Evolutionary conservation across 2,797 vertebrate genomes (phyloP).

Genomic region (Catharus ustulatus): DNA sequence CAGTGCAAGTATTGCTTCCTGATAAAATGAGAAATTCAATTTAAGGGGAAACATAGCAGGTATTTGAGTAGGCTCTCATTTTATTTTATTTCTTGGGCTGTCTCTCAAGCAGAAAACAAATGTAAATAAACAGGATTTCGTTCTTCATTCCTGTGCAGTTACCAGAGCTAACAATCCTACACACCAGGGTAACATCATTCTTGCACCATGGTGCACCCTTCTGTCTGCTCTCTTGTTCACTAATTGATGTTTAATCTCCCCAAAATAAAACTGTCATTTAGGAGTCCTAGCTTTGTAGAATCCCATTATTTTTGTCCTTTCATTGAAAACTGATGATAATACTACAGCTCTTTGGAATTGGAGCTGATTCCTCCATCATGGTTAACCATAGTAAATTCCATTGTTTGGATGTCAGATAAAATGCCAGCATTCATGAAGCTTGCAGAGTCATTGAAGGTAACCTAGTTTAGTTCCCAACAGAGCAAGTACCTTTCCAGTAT

Average conservation of each 20-base stretch:
- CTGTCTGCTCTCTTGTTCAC: neutral
- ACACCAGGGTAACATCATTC: conserved; percentile 16
- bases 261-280: neutral
- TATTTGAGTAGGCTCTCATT: conserved; percentile 78
- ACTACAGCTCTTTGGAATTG: neutral
- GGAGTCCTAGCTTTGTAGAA: neutral
- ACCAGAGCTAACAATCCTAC: conserved; percentile 12
- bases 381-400: neutral
- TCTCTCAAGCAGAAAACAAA: conserved; percentile 80
- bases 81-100: conserved; percentile 78
- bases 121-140: conserved; percentile 75
- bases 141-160: conserved; percentile 46
- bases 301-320: neutral
- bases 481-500: neutral
- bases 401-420: neutral
- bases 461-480: neutral
- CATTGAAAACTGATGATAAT: neutral
- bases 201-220: neutral
- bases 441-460: neutral
- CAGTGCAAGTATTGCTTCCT: conserved; percentile 85
- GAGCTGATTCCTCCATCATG: neutral
- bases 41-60: conserved; percentile 78
- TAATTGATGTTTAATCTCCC: neutral
- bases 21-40: conserved; percentile 86
- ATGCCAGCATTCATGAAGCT: neutral